Evolutionary conservation across 2,797 vertebrate genomes (phyloP), one percentile per base, ranked within the genome.

Genomic region (Danio aesculapii): DNA sequence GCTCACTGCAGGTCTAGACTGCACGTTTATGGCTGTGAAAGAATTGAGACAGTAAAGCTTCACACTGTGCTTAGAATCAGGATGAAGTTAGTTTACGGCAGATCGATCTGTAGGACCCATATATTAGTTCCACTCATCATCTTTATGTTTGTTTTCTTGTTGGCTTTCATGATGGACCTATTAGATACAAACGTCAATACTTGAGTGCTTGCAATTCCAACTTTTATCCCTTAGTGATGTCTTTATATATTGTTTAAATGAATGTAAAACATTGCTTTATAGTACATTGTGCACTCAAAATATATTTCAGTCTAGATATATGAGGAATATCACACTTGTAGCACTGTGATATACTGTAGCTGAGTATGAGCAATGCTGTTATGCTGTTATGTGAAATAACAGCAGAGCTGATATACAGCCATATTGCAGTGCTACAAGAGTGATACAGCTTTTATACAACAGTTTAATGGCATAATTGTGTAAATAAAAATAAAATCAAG

Each of bases 61-160:
- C 58, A 44, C 30, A 14, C 19, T 53, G 50, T 78, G 59, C 52
- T 73, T 67, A 66, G 61, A 73, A 63, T 77, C 43, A 44, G 41
- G 17, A 44, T 72, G 68, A 71, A 70, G 64, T 41, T 72, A 3
- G 58, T 58, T 47, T 41, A 66, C 46, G 39, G 61, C 61, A 46
- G 50, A 66, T 73, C 5, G 50, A 74, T 67, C 21, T 50, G 47
- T 66, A 67, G 30, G 16, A 59, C 41, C 12, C 30, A 21, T 78
- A 73, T 57, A 59, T 78, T 71, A 73, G 13, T 21, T 69, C 19
- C 49, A 57, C 41, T 49, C 8, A 68, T 74, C 30, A 52, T 47
- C 11, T 68, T 11, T 41, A 47, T 3, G 19, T 41, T 71, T 53
- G 47, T 63, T 71, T 71, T 71, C 58, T 41, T 70, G 16, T 41